These are phyloP conservation scores for Irena cyanogastra DNA, from an alignment of 2,113 vertebrate species.

Conservation along the genomic window DNA sequence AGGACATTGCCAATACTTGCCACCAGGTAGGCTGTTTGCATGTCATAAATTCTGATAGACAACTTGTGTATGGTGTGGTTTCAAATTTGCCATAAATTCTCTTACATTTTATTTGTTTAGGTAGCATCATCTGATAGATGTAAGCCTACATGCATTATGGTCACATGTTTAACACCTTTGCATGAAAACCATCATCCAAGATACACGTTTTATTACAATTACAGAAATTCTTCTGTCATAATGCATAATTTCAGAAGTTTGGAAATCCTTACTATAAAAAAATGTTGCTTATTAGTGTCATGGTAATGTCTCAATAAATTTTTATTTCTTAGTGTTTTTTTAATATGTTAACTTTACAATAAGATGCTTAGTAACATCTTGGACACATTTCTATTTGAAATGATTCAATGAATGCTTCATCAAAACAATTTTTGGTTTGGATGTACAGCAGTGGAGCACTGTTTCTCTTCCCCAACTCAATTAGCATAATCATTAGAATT, in stretches of 20 bases:
- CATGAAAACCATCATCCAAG: not conserved
- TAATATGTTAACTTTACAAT: not conserved
- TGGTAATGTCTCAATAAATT: not conserved
- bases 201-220: not conserved
- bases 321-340: not conserved
- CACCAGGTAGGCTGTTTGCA: constrained; percentile 82
- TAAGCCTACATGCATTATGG: not conserved
- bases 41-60: not conserved
- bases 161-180: not conserved
- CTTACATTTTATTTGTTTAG: not conserved
- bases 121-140: not conserved
- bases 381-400: not conserved
- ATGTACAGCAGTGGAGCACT: not conserved
- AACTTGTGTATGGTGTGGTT: not conserved
- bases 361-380: not conserved
- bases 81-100: not conserved
- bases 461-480: not conserved
- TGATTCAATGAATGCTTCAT: not conserved
- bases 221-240: not conserved
- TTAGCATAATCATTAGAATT: not conserved
- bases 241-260: not conserved
- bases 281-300: not conserved
- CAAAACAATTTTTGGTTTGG: not conserved
- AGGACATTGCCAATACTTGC: constrained; percentile 85
- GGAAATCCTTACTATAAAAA: not conserved